These are phyloP conservation scores for Tetranychus piercei DNA, from an alignment of 2,888 invertebrate species.

Conservation along the genomic window DNA sequence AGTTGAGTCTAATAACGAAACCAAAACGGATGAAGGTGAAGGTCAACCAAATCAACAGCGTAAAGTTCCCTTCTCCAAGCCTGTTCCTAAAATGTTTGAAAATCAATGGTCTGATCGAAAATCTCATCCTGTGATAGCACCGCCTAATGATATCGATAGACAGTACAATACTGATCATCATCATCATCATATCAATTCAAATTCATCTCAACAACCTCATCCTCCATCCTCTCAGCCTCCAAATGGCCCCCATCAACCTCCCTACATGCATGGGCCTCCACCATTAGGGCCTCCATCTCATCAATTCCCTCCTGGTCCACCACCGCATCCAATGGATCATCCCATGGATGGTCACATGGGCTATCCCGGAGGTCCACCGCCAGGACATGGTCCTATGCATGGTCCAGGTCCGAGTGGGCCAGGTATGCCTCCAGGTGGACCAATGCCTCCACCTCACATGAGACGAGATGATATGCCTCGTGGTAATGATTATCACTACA, in stretches of 20 bases:
- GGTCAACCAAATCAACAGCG: conserved; percentile 25
- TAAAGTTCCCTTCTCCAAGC: conserved; percentile 75
- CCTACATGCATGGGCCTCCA: background rate
- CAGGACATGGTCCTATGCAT: background rate
- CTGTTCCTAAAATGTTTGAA: conserved; percentile 86
- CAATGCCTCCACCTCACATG: conserved; percentile 11
- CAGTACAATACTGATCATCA: background rate
- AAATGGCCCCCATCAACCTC: background rate
- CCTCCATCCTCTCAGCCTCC: background rate
- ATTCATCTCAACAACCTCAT: background rate
- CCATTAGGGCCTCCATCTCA: background rate
- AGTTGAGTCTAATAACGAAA: background rate
- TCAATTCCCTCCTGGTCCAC: background rate
- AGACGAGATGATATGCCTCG: background rate
- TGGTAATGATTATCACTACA: background rate
- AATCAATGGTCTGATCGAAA: conserved; percentile 57
- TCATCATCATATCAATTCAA: conserved; percentile 5
- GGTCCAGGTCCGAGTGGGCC: background rate
- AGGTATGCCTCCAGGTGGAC: background rate
- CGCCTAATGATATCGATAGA: background rate
- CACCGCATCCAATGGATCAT: conserved; percentile 1
- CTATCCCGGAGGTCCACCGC: background rate
- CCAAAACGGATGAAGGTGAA: conserved; percentile 14
- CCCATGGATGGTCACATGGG: background rate
- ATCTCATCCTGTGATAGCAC: conserved; percentile 5